Evolutionary conservation across 2,113 vertebrate species (phyloP).

Genomic region (Monarcha castaneiventris): DNA sequence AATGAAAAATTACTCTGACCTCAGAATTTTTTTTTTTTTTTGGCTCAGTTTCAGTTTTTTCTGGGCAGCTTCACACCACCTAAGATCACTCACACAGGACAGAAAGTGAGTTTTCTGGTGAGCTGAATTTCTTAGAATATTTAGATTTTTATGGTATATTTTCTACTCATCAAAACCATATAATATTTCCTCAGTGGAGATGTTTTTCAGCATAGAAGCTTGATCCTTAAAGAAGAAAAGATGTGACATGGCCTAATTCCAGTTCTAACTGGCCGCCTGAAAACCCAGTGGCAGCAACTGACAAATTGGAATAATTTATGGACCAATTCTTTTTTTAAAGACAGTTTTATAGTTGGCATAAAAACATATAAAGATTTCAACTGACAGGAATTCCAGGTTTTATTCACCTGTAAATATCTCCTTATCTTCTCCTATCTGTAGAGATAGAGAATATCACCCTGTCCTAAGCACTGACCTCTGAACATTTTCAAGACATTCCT

Average conservation of each 20-base stretch:
- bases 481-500: neutral
- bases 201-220: neutral
- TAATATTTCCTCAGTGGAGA: neutral
- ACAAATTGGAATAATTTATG: neutral
- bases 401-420: neutral
- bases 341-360: neutral
- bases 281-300: neutral
- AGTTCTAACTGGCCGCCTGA: neutral
- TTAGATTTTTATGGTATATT: neutral
- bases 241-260: neutral
- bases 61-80: neutral
- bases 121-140: neutral
- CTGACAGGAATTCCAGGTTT: neutral
- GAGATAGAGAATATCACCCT: neutral
- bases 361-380: neutral
- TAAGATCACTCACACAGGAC: neutral
- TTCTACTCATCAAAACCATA: neutral
- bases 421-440: neutral
- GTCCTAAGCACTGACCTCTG: neutral
- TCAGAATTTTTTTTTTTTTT: neutral
- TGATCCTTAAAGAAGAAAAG: neutral
- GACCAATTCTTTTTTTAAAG: neutral
- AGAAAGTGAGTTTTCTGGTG: neutral
- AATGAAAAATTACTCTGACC: neutral
- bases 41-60: neutral